Evolutionary conservation across 2,113 vertebrate species (phyloP), one percentile per base, ranked within the genome.

Genomic region (Tonatia bakeri): DNA sequence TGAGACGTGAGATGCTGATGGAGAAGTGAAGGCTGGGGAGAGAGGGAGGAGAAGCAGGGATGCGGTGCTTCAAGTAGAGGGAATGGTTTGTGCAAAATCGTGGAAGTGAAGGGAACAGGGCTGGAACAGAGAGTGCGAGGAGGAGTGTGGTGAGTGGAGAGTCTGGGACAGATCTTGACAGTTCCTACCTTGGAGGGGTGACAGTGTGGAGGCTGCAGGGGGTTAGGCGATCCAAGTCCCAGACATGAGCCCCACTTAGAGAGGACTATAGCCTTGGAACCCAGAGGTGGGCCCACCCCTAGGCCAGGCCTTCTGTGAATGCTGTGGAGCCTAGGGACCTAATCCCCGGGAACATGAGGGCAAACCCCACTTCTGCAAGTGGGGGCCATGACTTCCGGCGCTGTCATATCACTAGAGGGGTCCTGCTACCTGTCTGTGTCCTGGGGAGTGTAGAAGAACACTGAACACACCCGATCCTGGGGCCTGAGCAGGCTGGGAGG

Each of bases 31-130:
- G 19, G 10, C 0, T 26, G 54, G 79, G 12, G 38, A 28, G 33
- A 64, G 33, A 45, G 1, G 4, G 5, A 22, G 11, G 17, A 40
- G 47, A 3, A 45, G 8, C 33, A 14, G 16, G 22, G 33, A 52
- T 0, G 3, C 0, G 14, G 31, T 2, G 7, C 33, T 47, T 36
- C 4, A 6, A 19, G 69, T 8, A 1, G 36, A 50, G 31, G 33
- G 47, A 40, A 43, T 1, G 8, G 43, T 40, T 22, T 5, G 2
- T 8, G 56, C 17, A 1, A 31, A 43, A 13, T 5, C 0, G 0
- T 7, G 64, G 54, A 17, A 33, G 14, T 5, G 5, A 33, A 38
- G 15, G 77, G 22, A 65, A 8, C 12, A 4, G 9, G 43, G 15
- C 87, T 10, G 59, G 73, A 17, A 33, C 13, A 33, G 45, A 86